A percentile compares a stretch with the other conserved stretches of the same genome.
These are phyloP conservation scores for Fragum fragum DNA, from an alignment of 2,888 invertebrate species.

Conservation along the genomic window DNA sequence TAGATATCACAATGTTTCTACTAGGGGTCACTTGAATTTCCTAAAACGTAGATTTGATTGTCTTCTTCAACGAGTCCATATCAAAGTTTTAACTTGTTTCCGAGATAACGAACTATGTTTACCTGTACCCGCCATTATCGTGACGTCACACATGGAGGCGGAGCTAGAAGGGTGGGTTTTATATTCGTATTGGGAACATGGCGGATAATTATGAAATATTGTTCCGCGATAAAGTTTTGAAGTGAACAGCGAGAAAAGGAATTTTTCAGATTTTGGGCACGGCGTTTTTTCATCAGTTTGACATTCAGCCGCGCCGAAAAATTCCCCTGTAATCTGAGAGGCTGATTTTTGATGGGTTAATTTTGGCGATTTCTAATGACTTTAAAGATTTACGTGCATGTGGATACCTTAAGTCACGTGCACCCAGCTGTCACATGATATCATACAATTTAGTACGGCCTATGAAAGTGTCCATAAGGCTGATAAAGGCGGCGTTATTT, in stretches of 20 bases:
- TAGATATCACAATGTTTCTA: constrained; percentile 25
- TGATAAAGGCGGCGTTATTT: constrained; percentile 49
- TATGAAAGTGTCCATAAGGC: constrained; percentile 48
- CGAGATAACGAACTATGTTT: constrained; percentile 61
- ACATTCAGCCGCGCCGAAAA: constrained; percentile 1
- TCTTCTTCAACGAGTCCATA: constrained; percentile 46
- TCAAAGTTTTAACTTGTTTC: constrained; percentile 61
- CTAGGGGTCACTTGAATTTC: constrained; percentile 67
- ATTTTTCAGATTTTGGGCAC: constrained; percentile 25
- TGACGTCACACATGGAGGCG: constrained; percentile 62
- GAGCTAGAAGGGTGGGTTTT: constrained; percentile 35
- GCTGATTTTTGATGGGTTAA: constrained; percentile 17
- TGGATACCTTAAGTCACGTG: constrained; percentile 2
- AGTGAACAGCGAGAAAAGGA: constrained; percentile 19
- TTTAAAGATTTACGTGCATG: constrained; percentile 19
- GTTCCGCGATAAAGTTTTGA: constrained; percentile 24
- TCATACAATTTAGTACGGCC: constrained; percentile 38
- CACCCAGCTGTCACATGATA: constrained; percentile 21
- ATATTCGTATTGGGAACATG: neutral
- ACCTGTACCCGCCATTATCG: constrained; percentile 64
- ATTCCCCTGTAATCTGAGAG: constrained; percentile 7
- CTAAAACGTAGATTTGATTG: constrained; percentile 60
- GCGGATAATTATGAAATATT: constrained; percentile 24
- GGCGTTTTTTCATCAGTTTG: constrained; percentile 14
- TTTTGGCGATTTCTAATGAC: constrained; percentile 20